Conservation (phyloP, 2,113 vertebrate species). For the Xenopus laevis region DNA sequence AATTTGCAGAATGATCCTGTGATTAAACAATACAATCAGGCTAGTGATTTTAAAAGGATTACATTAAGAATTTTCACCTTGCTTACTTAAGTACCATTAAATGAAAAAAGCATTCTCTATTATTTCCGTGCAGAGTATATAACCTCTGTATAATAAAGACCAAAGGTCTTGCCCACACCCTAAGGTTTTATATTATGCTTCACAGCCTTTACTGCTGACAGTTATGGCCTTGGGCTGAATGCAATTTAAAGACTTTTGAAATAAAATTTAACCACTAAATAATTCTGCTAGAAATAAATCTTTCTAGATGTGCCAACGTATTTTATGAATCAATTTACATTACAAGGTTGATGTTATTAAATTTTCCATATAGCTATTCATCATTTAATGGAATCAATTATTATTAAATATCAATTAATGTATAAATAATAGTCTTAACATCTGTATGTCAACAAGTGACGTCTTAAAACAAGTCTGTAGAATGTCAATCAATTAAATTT, state of each 20-base stretch:
- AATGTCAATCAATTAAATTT: too few species aligned
- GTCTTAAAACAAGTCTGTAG: too few species aligned
- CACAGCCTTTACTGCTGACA: not conserved
- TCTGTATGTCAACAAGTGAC: too few species aligned
- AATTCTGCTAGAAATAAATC: conserved; percentile 6
- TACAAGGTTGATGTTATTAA: not conserved
- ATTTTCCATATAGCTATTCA: not conserved
- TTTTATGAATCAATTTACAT: not conserved
- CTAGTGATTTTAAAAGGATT: too few species aligned
- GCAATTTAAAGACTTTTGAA: conserved; percentile 17
- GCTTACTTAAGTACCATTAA: too few species aligned
- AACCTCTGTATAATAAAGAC: not conserved
- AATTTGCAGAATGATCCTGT: too few species aligned
- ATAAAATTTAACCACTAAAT: conserved; percentile 11
- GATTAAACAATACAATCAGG: too few species aligned
- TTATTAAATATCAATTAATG: too few species aligned
- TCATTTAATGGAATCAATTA: not conserved
- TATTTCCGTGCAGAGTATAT: too few species aligned
- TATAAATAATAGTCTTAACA: too few species aligned
- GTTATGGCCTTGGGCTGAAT: not conserved
- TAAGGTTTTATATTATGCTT: not conserved
- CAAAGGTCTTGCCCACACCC: conserved; percentile 1
- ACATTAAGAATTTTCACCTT: too few species aligned
- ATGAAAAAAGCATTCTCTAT: too few species aligned
- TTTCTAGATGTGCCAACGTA: not conserved